Evolutionary conservation across 1,140 invertebrate species (phyloP), one percentile per base, ranked within the genome.

Genomic region (Drosophila ercepeae): DNA sequence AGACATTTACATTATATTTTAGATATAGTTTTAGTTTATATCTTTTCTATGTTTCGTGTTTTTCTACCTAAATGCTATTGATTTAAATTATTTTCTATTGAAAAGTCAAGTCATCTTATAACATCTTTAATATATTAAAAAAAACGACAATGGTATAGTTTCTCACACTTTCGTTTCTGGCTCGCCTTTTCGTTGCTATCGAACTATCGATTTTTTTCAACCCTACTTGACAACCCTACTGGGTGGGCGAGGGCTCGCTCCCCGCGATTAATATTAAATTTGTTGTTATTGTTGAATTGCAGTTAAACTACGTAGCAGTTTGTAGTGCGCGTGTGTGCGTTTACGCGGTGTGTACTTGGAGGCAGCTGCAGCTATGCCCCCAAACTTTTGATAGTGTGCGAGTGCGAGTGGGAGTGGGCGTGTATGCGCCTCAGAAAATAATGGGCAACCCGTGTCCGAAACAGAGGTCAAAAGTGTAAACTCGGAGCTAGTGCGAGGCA

Each of bases 391-490:
- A 32, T 27, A 11, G 9, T 11, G 29, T 32, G 29, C 11, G 9
- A 9, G 29, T 51, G 57, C 42, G 58, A 44, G 60, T 53, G 42
- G n/a, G n/a, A 49, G 44, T 60, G 41, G 32, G 53, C 67, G 41
- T 46, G 21, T 36, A 25, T 63, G 45, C 41, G 45, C 23, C 23
- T 23, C 39, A 27, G 21, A 69, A 48, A 69, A 51, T 51, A 69
- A 51, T 51, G 44, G n/a, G 36, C 45, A 49, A 46, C 32, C 69
- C 36, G n/a, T 39, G n/a, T 5, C 36, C 36, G 36, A 71, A 55
- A 60, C 71, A 86, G 82, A 88, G 82, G 82, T 88, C 82, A 86
- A 86, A 86, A 86, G 82, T 88, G 77, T 74, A 44, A 73, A 59
- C 55, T 21, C 36, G 46, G 25, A 46, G 23, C 13, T 39, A 11